Base-by-base conservation (phyloP, 1,140 invertebrate species). In the Protaetia brevitarsis region DNA sequence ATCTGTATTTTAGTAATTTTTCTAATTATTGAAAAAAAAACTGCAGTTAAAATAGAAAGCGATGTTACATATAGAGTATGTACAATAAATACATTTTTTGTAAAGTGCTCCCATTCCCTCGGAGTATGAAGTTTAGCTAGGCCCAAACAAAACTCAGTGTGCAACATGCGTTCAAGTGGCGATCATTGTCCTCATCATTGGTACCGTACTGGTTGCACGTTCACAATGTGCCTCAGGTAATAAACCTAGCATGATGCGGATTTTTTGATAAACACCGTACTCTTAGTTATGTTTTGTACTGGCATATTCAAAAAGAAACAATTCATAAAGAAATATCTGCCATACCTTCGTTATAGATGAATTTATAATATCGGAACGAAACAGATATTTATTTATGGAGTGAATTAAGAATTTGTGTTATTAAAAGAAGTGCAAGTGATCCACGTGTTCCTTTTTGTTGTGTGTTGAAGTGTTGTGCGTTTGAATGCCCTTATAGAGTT, bases 201-300 rank as follows among this genome's bases (percentile, higher is more conserved):
- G 68, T 69, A 69, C 70, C 64, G 64, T 71, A 66, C 68, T 67
- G 67, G 68, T 74, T 69, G 66, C 71, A 71, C 68, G 70, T 73
- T 66, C 66, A 70, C 66, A 66, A 51, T 62, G 59, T 70, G 73
- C 68, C 69, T 70, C 73, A 74, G 73, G 73, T 74, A 74, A 74
- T 74, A 67, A 45, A 71, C 70, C 68, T 73, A 73, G 73, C 73
- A 74, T 74, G 73, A 73, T 70, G 73, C 70, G 71, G 69, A 71
- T 63, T 69, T 57, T 66, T 66, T 67, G 45, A 63, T 64, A 64
- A 62, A 66, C 62, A 65, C 64, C 64, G 59, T 57, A 69, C 28
- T 63, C 61, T 71, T 69, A 58, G 41, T 45, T 45, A 45, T 45
- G 41, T 45, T 45, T 45, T 45, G 41, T 45, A 13, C 19, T 45